phyloP scores from a whole-genome alignment of 2,888 invertebrate genomes.

The Pyrrhosoma nymphula region DNA sequence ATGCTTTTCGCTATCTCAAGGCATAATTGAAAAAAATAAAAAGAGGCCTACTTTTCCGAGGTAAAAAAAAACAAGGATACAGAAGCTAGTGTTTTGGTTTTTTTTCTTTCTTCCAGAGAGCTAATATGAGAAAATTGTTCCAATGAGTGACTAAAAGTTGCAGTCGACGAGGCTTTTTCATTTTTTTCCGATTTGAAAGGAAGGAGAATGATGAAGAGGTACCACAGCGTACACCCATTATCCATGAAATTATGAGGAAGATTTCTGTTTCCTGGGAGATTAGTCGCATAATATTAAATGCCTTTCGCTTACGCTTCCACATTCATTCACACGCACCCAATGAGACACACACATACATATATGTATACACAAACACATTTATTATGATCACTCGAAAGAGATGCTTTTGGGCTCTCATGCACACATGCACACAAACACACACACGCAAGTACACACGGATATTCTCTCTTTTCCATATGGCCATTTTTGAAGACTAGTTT shows the following conservation, averaged over 20 bases:
- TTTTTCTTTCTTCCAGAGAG: slow-evolving; percentile 36
- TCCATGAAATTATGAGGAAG: slow-evolving; percentile 34
- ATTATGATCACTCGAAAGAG: neutral
- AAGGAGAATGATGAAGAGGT: slow-evolving; percentile 26
- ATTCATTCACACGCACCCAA: slow-evolving; percentile 19
- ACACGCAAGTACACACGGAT: neutral
- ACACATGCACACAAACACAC: neutral
- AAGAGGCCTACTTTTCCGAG: slow-evolving; percentile 14
- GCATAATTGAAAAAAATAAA: neutral
- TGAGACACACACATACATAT: slow-evolving; percentile 11
- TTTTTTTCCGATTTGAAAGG: neutral
- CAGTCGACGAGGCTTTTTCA: neutral
- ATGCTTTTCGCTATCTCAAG: neutral
- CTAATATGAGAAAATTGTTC: slow-evolving; percentile 28
- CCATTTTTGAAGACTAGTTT: slow-evolving; percentile 64
- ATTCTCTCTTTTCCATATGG: slow-evolving; percentile 47
- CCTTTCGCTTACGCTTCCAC: slow-evolving; percentile 32
- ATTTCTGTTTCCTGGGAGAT: slow-evolving; percentile 8
- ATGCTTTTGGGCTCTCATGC: neutral
- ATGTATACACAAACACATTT: slow-evolving; percentile 4
- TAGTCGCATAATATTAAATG: slow-evolving; percentile 38
- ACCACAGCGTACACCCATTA: neutral
- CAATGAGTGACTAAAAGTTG: neutral
- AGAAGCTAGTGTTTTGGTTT: slow-evolving; percentile 40
- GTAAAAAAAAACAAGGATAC: slow-evolving; percentile 43